Evolutionary conservation across 2,113 vertebrate species (phyloP).

Genomic region (Scolopax mira): DNA sequence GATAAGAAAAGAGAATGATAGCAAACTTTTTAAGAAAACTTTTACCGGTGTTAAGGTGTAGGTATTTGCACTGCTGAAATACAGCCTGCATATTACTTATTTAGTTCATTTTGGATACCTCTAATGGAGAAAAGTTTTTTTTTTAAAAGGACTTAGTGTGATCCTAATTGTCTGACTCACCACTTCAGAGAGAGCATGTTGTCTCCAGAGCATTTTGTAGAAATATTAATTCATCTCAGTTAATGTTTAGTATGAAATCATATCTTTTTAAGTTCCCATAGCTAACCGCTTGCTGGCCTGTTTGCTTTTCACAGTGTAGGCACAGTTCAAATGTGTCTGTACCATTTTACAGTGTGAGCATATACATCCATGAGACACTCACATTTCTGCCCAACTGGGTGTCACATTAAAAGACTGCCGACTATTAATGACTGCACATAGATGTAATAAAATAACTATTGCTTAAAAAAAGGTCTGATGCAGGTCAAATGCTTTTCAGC

Average conservation of each 20-base stretch:
- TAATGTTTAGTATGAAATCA: background rate
- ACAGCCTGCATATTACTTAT: background rate
- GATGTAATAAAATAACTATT: background rate
- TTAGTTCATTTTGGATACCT: background rate
- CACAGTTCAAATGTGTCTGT: background rate
- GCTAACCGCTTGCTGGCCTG: background rate
- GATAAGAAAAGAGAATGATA: background rate
- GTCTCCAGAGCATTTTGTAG: background rate
- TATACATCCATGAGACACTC: rapidly evolving
- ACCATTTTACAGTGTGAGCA: background rate
- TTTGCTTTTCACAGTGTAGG: background rate
- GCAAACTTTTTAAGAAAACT: background rate
- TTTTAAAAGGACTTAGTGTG: background rate
- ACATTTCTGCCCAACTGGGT: background rate
- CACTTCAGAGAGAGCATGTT: background rate
- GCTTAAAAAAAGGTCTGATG: background rate
- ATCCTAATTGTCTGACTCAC: background rate
- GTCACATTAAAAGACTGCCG: background rate
- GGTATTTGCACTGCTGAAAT: background rate
- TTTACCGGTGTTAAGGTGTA: background rate
- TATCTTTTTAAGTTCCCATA: background rate
- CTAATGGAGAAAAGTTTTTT: background rate
- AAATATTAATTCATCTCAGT: background rate
- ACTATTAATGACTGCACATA: background rate
- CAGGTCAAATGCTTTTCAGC: background rate